phyloP scores from a whole-genome alignment of 2,797 vertebrate genomes.

The Pseudocheirus occidentalis region DNA sequence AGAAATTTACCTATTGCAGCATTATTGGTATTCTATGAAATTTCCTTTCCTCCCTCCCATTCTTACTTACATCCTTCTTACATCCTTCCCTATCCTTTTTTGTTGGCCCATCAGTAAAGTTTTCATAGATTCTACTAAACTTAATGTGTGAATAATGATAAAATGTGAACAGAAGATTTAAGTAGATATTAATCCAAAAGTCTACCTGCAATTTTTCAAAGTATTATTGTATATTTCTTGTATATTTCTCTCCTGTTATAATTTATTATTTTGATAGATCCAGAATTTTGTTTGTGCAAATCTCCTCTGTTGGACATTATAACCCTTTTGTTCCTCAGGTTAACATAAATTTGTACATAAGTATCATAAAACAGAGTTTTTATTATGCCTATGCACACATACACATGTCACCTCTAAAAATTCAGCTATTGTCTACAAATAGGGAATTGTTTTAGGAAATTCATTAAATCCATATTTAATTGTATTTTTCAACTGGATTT shows the following conservation, averaged over 20 bases:
- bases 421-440: not conserved
- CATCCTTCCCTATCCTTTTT: not conserved
- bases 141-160: not conserved
- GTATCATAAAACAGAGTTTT: not conserved
- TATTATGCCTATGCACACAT: not conserved
- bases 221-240: not conserved
- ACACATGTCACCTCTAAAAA: too few species aligned
- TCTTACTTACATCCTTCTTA: not conserved
- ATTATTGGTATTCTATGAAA: not conserved
- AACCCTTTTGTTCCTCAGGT: not conserved
- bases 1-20: not conserved
- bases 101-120: not conserved
- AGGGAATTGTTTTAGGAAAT: not conserved
- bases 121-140: not conserved
- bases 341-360: not conserved
- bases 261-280: not conserved
- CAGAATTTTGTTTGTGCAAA: not conserved
- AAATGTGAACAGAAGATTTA: not conserved
- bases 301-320: not conserved
- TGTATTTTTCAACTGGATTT: not conserved
- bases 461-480: conserved; percentile 1
- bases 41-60: not conserved
- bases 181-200: not conserved
- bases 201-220: not conserved
- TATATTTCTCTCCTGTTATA: not conserved